Percentiles rank a stretch among this genome's conserved stretches.
phyloP scores from a whole-genome alignment of 2,113 vertebrate species.

The Aleadryas rufinucha region DNA sequence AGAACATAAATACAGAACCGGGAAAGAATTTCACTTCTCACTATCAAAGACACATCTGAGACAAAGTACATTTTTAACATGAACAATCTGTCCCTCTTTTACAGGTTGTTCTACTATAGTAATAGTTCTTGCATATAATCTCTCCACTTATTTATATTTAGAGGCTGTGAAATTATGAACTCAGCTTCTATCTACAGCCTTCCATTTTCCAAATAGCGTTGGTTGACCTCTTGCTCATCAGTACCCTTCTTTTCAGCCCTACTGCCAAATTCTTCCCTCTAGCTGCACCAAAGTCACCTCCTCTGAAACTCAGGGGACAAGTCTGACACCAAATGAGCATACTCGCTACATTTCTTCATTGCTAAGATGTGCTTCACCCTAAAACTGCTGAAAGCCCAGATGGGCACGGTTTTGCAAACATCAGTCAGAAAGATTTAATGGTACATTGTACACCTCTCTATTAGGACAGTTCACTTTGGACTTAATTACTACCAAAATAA shows the following conservation, averaged over 20 bases:
- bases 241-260: background rate
- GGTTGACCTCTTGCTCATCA: background rate
- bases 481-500: background rate
- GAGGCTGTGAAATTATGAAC: constrained; percentile 33
- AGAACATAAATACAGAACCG: constrained; percentile 16
- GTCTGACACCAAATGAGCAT: background rate
- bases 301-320: background rate
- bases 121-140: constrained; percentile 33
- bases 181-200: constrained; percentile 41
- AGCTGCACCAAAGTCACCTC: background rate
- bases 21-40: background rate
- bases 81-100: constrained; percentile 24
- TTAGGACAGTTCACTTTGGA: background rate
- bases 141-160: constrained; percentile 44
- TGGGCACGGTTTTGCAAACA: background rate
- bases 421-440: background rate
- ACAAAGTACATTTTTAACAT: constrained; percentile 27
- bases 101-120: constrained; percentile 3
- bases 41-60: constrained; percentile 27
- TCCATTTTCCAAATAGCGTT: background rate
- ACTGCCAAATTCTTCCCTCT: background rate
- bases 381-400: background rate
- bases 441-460: background rate
- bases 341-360: background rate
- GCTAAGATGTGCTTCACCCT: background rate